A percentile compares a stretch with the other conserved stretches of the same genome.
Evolutionary conservation across 2,888 invertebrate species (phyloP).

Genomic region (Pachymerium ferrugineum): DNA sequence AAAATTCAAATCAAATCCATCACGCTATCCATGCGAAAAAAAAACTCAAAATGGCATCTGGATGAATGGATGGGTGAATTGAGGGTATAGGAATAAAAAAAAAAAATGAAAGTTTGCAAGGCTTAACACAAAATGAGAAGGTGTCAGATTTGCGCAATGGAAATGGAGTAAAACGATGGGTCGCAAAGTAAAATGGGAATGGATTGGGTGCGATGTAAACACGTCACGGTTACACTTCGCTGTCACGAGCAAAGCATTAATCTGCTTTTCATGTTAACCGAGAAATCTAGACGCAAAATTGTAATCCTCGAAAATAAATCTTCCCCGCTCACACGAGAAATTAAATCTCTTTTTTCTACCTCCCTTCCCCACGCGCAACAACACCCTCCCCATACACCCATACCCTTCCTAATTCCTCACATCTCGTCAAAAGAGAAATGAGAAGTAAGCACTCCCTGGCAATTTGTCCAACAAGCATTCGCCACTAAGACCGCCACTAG

Average conservation of each 20-base stretch:
- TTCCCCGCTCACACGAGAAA: too few relatives aligned
- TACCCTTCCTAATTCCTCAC: slow-evolving; percentile 22
- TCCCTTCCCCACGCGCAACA: too few relatives aligned
- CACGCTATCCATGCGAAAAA: too few relatives aligned
- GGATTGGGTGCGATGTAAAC: slow-evolving; percentile 14
- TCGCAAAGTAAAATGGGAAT: not conserved
- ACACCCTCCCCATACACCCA: too few relatives aligned
- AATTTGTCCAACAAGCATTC: slow-evolving; percentile 1
- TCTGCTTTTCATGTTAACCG: not conserved
- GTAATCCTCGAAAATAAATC: slow-evolving; percentile 8
- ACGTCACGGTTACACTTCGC: slow-evolving; percentile 17
- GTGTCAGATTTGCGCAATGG: slow-evolving; percentile 6
- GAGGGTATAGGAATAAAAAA: not conserved
- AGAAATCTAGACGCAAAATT: not conserved
- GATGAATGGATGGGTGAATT: not conserved
- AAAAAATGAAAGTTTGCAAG: not conserved
- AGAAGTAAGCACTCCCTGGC: not conserved
- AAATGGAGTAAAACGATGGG: slow-evolving; percentile 24
- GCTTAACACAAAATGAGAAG: not conserved
- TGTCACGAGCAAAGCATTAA: slow-evolving; percentile 7
- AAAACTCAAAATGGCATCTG: not conserved
- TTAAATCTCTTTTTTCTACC: too few relatives aligned
- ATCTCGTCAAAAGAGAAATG: not conserved
- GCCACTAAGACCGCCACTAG: not conserved
- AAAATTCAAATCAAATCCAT: too few relatives aligned